Conservation (phyloP, 2,888 invertebrate genomes). For the Auanema freiburgensis region DNA sequence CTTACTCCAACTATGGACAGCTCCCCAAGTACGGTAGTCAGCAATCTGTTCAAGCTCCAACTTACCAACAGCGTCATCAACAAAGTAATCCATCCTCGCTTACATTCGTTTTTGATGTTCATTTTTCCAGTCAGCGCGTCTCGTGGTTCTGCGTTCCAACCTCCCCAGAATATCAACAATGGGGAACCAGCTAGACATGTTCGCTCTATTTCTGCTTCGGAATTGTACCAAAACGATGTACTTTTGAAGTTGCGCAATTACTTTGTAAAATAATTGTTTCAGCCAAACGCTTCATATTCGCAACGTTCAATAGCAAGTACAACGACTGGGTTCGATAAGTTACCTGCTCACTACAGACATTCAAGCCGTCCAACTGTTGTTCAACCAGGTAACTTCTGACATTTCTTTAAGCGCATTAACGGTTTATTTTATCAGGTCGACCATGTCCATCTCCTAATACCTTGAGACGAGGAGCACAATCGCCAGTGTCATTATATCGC, state of each 20-base stretch:
- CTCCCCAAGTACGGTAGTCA: conserved; percentile 13
- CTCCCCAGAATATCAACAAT: not conserved
- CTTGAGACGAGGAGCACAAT: conserved; percentile 29
- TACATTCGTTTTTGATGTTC: not conserved
- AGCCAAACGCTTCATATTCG: conserved; percentile 47
- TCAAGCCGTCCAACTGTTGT: conserved; percentile 51
- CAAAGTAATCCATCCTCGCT: conserved; percentile 5
- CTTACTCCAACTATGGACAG: conserved; percentile 5
- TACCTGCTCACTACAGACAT: conserved; percentile 54
- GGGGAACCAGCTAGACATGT: conserved; percentile 28
- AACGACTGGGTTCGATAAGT: conserved; percentile 35
- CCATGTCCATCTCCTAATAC: conserved; percentile 21
- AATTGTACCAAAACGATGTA: conserved; percentile 40
- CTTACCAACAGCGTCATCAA: conserved; percentile 33
- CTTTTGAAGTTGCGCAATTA: not conserved
- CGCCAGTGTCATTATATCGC: conserved; percentile 41
- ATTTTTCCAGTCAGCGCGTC: conserved; percentile 2
- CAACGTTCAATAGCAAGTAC: conserved; percentile 42
- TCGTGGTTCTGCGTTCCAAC: conserved; percentile 19
- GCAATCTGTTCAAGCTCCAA: conserved; percentile 16
- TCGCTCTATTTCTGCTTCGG: conserved; percentile 51
- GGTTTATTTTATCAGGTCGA: conserved; percentile 5
- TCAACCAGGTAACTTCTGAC: conserved; percentile 40
- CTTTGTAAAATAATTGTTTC: conserved; percentile 12
- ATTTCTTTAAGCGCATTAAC: not conserved